phyloP scores from a whole-genome alignment of 2,888 invertebrate genomes.

The Athrips mouffetella region DNA sequence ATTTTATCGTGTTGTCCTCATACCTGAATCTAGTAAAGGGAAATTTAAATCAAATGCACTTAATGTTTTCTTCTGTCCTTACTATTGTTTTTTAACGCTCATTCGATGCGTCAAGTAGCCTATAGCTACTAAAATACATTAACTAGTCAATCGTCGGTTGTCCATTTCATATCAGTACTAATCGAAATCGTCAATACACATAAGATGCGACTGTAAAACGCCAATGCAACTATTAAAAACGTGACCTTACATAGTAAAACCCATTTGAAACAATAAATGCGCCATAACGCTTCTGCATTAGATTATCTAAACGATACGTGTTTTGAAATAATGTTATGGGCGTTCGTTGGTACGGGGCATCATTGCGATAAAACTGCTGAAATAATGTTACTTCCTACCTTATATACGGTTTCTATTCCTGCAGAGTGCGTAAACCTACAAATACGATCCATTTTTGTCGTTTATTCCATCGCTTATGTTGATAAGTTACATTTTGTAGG shows the following conservation, averaged over 20 bases:
- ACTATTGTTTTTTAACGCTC: too few species aligned
- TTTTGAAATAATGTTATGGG: constrained; percentile 70
- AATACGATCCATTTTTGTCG: too few species aligned
- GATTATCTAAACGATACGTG: constrained; percentile 72
- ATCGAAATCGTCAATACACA: background rate
- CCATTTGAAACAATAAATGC: constrained; percentile 67
- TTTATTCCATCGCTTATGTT: background rate
- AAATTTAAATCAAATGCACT: too few species aligned
- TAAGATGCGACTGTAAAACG: background rate
- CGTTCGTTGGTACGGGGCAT: constrained; percentile 38
- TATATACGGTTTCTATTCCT: constrained; percentile 13
- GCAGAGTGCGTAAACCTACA: constrained; percentile 26
- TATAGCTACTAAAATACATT: too few species aligned
- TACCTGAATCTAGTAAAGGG: too few species aligned
- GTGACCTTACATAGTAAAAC: constrained; percentile 44
- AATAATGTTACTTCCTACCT: constrained; percentile 37
- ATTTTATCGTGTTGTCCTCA: too few species aligned
- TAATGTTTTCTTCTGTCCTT: too few species aligned
- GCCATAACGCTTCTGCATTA: constrained; percentile 66
- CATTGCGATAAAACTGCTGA: constrained; percentile 52
- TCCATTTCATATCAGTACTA: too few species aligned
- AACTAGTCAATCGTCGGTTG: too few species aligned
- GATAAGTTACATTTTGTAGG: too few species aligned
- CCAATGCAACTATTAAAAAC: constrained; percentile 27
- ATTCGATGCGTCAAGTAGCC: too few species aligned